Evolutionary conservation across 2,113 vertebrate genomes (phyloP).

Genomic region (Ovibos moschatus): DNA sequence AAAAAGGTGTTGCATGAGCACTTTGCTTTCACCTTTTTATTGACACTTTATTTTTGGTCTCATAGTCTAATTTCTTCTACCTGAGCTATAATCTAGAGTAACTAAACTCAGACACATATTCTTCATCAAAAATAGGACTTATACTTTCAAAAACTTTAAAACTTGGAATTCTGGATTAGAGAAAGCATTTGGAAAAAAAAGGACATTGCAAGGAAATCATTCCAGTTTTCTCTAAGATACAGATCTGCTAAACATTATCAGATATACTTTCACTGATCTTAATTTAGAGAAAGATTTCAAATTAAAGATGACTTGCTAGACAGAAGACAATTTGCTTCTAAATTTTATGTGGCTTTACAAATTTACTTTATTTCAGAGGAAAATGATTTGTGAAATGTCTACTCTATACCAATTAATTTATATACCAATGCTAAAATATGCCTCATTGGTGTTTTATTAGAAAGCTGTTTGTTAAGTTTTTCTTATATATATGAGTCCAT

Average conservation of each 20-base stretch:
- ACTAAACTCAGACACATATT: neutral
- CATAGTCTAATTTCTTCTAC: neutral
- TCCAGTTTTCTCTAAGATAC: neutral
- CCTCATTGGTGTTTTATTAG: neutral
- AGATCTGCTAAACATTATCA: neutral
- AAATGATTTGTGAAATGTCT: constrained; percentile 7
- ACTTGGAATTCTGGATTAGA: neutral
- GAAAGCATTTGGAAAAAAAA: neutral
- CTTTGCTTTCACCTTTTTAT: neutral
- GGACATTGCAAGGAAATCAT: neutral
- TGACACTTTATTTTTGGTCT: neutral
- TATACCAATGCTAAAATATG: neutral
- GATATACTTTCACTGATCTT: neutral
- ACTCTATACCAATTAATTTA: neutral
- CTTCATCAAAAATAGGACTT: neutral
- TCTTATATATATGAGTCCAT: neutral
- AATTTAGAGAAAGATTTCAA: constrained; percentile 12
- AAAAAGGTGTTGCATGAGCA: neutral
- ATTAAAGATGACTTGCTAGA: neutral
- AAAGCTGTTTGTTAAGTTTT: neutral
- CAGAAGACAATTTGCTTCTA: neutral
- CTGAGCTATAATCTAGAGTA: neutral
- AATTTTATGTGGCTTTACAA: constrained; percentile 19
- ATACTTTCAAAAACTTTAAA: neutral
- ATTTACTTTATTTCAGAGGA: neutral